phyloP scores from a whole-genome alignment of 2,797 vertebrate species.

The Morus bassanus region DNA sequence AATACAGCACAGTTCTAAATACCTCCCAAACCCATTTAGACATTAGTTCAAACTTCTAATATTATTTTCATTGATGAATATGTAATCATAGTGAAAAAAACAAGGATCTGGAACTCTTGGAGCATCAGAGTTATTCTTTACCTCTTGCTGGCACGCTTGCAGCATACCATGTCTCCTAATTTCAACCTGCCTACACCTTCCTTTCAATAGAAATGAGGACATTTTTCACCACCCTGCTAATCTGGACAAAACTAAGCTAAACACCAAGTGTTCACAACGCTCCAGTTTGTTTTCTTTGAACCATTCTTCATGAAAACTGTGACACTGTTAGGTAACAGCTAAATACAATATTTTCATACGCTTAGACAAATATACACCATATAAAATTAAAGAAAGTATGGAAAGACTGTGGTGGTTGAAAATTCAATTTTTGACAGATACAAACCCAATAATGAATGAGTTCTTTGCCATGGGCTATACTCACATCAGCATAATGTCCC shows the following conservation, averaged over 20 bases:
- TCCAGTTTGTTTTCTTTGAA: neutral
- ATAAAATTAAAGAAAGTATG: neutral
- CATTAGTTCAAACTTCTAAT: neutral
- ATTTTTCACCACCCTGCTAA: neutral
- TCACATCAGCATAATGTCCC: constrained; percentile 91
- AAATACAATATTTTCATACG: neutral
- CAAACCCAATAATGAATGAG: fast-evolving
- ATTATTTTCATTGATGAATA: neutral
- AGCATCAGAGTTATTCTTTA: neutral
- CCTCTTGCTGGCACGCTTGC: neutral
- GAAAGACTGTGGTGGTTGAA: neutral
- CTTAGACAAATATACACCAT: neutral
- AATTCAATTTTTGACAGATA: neutral
- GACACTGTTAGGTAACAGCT: neutral
- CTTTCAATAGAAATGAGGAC: neutral
- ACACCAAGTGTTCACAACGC: neutral
- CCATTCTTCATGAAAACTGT: neutral
- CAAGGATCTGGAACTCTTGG: fast-evolving
- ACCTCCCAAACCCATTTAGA: neutral
- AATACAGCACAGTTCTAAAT: neutral
- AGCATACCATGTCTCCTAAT: neutral
- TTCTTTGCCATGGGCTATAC: constrained; percentile 53
- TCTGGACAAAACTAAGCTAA: neutral
- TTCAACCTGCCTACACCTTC: neutral
- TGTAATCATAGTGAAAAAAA: neutral